Evolutionary conservation across 2,113 vertebrate species (phyloP), one percentile per base, ranked within the genome.

Genomic region (Thunnus thynnus): DNA sequence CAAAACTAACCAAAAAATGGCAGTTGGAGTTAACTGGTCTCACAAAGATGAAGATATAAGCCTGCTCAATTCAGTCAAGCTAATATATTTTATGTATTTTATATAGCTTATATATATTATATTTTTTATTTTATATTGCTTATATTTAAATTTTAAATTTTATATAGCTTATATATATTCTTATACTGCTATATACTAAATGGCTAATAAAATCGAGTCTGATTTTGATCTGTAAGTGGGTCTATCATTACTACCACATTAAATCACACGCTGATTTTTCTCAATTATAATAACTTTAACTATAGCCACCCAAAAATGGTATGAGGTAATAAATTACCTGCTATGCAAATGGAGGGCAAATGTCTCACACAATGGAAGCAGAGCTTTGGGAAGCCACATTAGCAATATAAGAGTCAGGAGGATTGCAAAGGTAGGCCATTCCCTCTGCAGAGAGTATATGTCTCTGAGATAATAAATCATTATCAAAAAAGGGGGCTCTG

Each of bases 381-480:
- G 17, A n/a, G 60, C 30, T 72, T 60, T 74, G 20, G 56, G 60
- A 80, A 71, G 20, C 27, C 44, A 25, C 13, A 60, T 58, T 62
- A 73, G 18, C 22, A 22, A 22, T 22, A 22, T 22, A 32, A 68
- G 32, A 65, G 63, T 62, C 10, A 18, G 13, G 32, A 80, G 60
- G 62, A 54, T 58, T 51, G 32, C 57, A 82, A 52, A 87, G 79
- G 47, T 79, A 87, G 84, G 72, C 25, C 74, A 83, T 30, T 66
- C 1, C 57, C 56, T 48, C 77, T 70, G 81, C 76, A 65, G 75
- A 82, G 71, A 72, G 69, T 54, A 73, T 20, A 76, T 46, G 14
- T 72, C 72, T 83, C 68, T 58, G 63, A 87, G 71, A 91, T 74
- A 72, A 82, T 90, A 86, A 86, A 90, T 89, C 84, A 86, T 52